phyloP scores from a whole-genome alignment of 2,888 invertebrate species.

The Athetis lepigone region DNA sequence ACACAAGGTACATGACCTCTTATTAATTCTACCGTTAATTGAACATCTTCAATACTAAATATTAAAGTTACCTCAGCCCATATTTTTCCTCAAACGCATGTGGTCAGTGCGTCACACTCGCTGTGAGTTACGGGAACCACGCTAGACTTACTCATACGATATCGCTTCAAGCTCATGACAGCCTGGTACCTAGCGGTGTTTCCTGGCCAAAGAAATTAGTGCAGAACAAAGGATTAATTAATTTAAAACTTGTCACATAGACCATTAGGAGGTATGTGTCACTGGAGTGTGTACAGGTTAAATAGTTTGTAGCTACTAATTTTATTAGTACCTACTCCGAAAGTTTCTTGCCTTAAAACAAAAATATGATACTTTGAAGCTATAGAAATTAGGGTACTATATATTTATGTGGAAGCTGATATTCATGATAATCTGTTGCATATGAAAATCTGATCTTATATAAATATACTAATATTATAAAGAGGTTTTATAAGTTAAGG shows the following conservation, averaged over 20 bases:
- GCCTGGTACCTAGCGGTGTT: conserved; percentile 43
- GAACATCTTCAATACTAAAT: conserved; percentile 3
- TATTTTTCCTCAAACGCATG: conserved; percentile 56
- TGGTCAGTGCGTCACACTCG: conserved; percentile 66
- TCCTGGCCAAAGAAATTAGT: conserved; percentile 8
- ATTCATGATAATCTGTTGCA: too few relatives aligned
- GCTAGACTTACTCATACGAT: conserved; percentile 56
- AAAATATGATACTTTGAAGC: too few relatives aligned
- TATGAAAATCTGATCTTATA: too few relatives aligned
- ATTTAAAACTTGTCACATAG: neutral
- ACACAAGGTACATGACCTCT: conserved; percentile 30
- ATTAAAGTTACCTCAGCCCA: neutral
- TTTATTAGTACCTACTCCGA: too few relatives aligned
- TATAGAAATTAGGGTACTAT: too few relatives aligned
- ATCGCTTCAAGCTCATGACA: conserved; percentile 7
- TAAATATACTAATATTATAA: too few relatives aligned
- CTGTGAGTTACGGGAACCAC: conserved; percentile 63
- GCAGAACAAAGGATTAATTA: conserved; percentile 11
- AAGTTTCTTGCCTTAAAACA: too few relatives aligned
- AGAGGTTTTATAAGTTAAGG: too few relatives aligned
- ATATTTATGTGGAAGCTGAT: too few relatives aligned
- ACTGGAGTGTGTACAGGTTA: neutral
- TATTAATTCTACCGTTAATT: conserved; percentile 11
- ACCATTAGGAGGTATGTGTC: neutral
- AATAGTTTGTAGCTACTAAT: too few relatives aligned